Evolutionary conservation across 1,140 invertebrate genomes (phyloP).

Genomic region (Tetranychus cinnabarinus): DNA sequence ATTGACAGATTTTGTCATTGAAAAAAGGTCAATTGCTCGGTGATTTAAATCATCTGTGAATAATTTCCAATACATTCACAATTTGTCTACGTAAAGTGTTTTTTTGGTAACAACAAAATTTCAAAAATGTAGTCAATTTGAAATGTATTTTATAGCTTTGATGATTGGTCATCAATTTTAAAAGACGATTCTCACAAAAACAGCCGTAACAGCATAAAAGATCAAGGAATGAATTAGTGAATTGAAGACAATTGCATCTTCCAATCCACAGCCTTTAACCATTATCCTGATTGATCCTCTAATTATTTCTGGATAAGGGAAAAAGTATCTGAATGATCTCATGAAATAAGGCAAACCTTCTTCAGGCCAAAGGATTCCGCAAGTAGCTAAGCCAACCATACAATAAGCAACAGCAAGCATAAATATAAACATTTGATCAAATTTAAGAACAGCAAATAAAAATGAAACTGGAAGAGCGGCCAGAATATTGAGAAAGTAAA

Average conservation of each 20-base stretch:
- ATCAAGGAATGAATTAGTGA: not conserved
- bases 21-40: too few species aligned
- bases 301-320: conserved; percentile 29
- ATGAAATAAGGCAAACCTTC: conserved; percentile 69
- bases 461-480: not conserved
- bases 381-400: conserved; percentile 18
- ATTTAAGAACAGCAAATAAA: not conserved
- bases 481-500: not conserved
- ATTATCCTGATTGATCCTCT: not conserved
- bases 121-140: too few species aligned
- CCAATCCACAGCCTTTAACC: not conserved
- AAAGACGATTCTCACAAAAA: not conserved
- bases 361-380: conserved; percentile 68
- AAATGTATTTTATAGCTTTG: too few species aligned
- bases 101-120: too few species aligned
- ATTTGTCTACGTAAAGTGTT: too few species aligned
- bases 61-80: too few species aligned
- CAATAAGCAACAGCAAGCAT: not conserved
- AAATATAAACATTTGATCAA: not conserved
- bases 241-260: not conserved
- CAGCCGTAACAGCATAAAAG: not conserved
- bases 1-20: too few species aligned
- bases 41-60: too few species aligned
- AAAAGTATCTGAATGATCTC: conserved; percentile 48
- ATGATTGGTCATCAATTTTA: not conserved